Evolutionary conservation across 1,140 invertebrate species (phyloP).

Genomic region (Mya arenaria): DNA sequence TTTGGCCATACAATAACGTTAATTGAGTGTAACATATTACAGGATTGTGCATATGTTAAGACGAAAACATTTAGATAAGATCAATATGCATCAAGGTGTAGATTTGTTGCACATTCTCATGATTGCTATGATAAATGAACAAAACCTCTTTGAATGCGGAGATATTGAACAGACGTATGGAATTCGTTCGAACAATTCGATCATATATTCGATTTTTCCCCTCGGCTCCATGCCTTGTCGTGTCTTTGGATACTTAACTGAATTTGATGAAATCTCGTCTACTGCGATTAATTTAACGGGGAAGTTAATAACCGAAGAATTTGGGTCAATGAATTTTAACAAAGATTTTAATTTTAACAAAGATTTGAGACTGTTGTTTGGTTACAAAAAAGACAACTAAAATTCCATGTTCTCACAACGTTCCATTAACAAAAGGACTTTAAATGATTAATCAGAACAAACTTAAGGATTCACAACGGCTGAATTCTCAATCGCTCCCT

Average conservation of each 20-base stretch:
- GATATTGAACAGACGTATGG: too few species aligned
- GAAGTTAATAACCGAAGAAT: neutral
- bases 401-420: conserved; percentile 1
- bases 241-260: neutral
- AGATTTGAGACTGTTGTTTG: neutral
- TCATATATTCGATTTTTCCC: neutral
- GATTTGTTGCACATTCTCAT: too few species aligned
- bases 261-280: neutral
- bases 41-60: too few species aligned
- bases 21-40: neutral
- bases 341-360: neutral
- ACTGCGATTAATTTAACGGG: neutral
- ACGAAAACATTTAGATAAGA: too few species aligned
- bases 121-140: too few species aligned
- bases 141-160: too few species aligned
- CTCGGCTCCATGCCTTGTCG: neutral
- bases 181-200: too few species aligned
- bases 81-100: too few species aligned
- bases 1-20: neutral
- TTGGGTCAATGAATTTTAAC: neutral
- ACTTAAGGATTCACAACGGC: too few species aligned
- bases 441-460: too few species aligned
- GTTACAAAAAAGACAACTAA: neutral
- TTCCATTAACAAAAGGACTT: too few species aligned
- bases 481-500: too few species aligned